Evolutionary conservation across 1,140 invertebrate species (phyloP).

Genomic region (Drosophila tristis): DNA sequence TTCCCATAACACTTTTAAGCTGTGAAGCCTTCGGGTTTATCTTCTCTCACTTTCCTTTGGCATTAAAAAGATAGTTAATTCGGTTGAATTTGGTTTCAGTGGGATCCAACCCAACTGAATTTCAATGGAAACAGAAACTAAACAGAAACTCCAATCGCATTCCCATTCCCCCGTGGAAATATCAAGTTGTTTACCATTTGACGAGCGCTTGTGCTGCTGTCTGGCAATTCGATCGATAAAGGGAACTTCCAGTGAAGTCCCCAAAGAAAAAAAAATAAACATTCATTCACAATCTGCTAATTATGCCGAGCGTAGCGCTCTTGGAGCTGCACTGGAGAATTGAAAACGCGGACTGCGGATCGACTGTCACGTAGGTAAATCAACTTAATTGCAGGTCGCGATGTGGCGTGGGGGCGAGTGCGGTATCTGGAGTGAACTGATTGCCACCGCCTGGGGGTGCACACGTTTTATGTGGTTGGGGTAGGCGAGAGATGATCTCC

Average conservation of each 20-base stretch:
- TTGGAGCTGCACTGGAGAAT: not conserved
- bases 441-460: slow-evolving; percentile 30
- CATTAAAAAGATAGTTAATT: slow-evolving; percentile 10
- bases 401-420: slow-evolving; percentile 3
- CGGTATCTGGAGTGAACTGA: slow-evolving; percentile 44
- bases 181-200: slow-evolving; percentile 23
- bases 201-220: slow-evolving; percentile 3
- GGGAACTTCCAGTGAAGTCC: not conserved
- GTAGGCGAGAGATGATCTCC: slow-evolving; percentile 45
- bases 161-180: not conserved
- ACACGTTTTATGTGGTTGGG: slow-evolving; percentile 69
- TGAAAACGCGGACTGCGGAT: not conserved
- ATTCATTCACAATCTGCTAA: not conserved
- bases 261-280: not conserved
- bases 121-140: slow-evolving; percentile 1
- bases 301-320: too few species aligned
- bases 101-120: not conserved
- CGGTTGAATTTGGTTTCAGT: slow-evolving; percentile 9
- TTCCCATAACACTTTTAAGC: too few species aligned
- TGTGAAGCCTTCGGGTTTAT: too few species aligned
- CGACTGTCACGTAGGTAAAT: slow-evolving; percentile 44
- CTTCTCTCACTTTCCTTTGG: too few species aligned
- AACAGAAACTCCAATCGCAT: not conserved
- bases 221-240: slow-evolving; percentile 4
- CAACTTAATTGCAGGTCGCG: slow-evolving; percentile 57